A percentile compares a stretch with the other conserved stretches of the same genome.
These are phyloP conservation scores for Mactra quadrangularis DNA, from an alignment of 1,140 invertebrate species.

Conservation along the genomic window DNA sequence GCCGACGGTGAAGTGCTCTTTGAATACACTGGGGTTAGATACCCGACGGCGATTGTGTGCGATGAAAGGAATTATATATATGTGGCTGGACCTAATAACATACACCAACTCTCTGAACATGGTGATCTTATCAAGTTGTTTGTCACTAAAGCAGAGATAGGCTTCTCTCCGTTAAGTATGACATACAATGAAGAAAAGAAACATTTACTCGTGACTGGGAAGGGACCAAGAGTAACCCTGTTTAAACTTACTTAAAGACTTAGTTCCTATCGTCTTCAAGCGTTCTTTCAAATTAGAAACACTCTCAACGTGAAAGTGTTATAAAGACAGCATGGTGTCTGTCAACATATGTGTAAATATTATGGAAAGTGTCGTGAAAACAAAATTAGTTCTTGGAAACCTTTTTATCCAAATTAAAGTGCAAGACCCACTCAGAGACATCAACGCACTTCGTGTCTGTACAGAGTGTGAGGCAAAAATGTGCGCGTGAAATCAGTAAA, in stretches of 20 bases:
- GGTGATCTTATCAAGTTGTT: conserved; percentile 52
- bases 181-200: conserved; percentile 25
- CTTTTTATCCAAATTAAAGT: no score
- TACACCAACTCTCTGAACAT: conserved; percentile 28
- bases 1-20: conserved; percentile 39
- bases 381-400: no score
- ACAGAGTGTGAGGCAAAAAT: no score
- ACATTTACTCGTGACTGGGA: conserved; percentile 37
- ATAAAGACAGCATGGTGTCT: no score
- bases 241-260: conserved; percentile 35
- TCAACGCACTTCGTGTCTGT: no score
- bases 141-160: conserved; percentile 52
- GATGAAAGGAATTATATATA: conserved; percentile 57
- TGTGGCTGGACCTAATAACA: conserved; percentile 41
- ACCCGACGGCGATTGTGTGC: conserved; percentile 18
- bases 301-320: no score
- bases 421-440: no score
- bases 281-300: no score
- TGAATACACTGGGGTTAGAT: conserved; percentile 30
- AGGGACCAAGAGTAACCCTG: conserved; percentile 30
- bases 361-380: no score
- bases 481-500: no score
- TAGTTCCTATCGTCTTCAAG: background rate
- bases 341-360: no score
- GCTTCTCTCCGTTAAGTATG: conserved; percentile 41